Base-by-base conservation (phyloP, 2,888 invertebrate species). In the Ametastegia equiseti region DNA sequence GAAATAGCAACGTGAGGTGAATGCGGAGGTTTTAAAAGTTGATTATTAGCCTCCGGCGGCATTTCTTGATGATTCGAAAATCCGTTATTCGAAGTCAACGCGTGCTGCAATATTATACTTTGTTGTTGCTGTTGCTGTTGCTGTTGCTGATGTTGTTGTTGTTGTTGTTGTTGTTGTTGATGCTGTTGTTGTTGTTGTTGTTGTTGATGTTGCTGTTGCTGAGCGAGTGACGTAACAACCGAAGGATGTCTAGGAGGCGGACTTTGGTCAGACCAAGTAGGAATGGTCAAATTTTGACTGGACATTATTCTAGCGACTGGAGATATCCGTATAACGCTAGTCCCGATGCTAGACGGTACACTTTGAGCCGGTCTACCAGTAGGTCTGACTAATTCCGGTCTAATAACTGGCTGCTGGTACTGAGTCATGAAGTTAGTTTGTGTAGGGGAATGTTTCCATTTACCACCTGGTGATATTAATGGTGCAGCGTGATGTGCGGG, bases 261-360 rank as follows among this genome's bases (percentile, higher is more conserved):
- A 67, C 89, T 90, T 82, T 91, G 90, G 30, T 91, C 91, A 27
- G 90, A 87, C 90, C 91, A 91, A 1, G 90, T 82, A 57, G 87
- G 80, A 27, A 78, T 78, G 50, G 86, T 86, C 63, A 88, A 83
- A 82, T 87, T 88, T 82, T 90, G 89, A 54, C 85, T 84, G 23
- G 87, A 84, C 83, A 89, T 88, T 13, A 65, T 87, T 86, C 89
- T 88, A 57, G 89, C 87, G 84, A 95, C 96, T 13, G 97, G 97
- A 1, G 97, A 97, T 88, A 97, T 96, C 89, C 97, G 93, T 88
- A 97, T 97, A 50, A 97, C 97, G 92, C 97, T 97, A 39, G 97
- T 96, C 65, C 93, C 63, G 93, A 91, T 86, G 86, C 89, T 86
- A 82, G 88, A 86, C 83, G 88, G 75, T 33, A 89, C 88, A 83